These are phyloP conservation scores for Galendromus occidentalis DNA, from an alignment of 1,140 invertebrate species.

Conservation along the genomic window DNA sequence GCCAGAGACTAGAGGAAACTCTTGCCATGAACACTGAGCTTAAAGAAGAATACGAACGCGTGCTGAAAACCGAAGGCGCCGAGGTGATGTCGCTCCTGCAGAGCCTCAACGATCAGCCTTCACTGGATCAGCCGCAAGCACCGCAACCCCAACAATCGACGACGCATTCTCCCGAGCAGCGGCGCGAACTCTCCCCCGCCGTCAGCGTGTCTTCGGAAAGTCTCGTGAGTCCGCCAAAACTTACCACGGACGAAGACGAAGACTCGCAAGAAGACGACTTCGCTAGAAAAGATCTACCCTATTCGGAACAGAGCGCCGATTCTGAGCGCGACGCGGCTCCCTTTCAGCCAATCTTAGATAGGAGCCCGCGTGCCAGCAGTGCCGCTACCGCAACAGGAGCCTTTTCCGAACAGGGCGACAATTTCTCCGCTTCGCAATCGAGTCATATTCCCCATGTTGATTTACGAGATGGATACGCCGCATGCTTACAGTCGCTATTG, in stretches of 20 bases:
- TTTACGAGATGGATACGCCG: background rate
- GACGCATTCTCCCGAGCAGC: background rate
- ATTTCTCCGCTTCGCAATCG: conserved; percentile 6
- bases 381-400: background rate
- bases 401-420: conserved; percentile 9
- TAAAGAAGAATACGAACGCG: conserved; percentile 1
- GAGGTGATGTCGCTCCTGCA: conserved; percentile 8
- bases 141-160: background rate
- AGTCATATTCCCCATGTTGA: background rate
- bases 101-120: background rate
- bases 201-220: conserved; percentile 2
- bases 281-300: conserved; percentile 10
- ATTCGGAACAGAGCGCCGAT: conserved; percentile 10
- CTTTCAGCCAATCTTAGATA: conserved; percentile 10
- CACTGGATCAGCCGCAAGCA: background rate
- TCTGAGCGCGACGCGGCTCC: background rate
- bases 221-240: conserved; percentile 3
- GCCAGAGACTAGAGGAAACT: conserved; percentile 9
- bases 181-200: background rate
- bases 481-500: background rate
- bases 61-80: conserved; percentile 6
- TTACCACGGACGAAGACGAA: background rate
- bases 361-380: background rate
- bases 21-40: conserved; percentile 5
- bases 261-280: conserved; percentile 5